Evolutionary conservation across 2,888 invertebrate species (phyloP), one percentile per base, ranked within the genome.

Genomic region (Axea sp.): DNA sequence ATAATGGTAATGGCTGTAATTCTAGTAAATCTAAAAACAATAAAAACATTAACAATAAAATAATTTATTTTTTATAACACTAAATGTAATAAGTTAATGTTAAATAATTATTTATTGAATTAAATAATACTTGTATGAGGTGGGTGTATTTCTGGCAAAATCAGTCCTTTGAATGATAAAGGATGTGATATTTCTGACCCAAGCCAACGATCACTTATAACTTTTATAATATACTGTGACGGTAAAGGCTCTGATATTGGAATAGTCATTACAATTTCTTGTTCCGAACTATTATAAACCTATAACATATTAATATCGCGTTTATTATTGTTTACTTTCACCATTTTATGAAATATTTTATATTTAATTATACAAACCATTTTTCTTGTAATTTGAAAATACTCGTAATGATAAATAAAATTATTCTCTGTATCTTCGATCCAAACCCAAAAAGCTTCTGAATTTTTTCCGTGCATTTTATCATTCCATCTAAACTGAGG

Each of bases 371-470:
- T 22, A 47, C 43, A 17, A 14, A 93, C 94, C 90, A 94, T 94
- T 88, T 93, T 94, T 84, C 92, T 94, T 26, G 93, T 93, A 19
- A 97, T 89, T 11, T 94, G 91, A 86, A 98, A 95, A 82, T 95
- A 94, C 86, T 99, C 99, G 55, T 95, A 95, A 87, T 99, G 99
- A 87, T 99, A 97, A 87, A 99, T 98, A 77, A 93, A 93, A 85
- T 98, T 96, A 47, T 92, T 94, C 30, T 96, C 95, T 0, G 98
- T 95, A 88, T 99, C 98, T 87, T 99, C 98, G 19, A 99, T 95
- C 97, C 99, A 98, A 68, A 99, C 92, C 95, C 97, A 99, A 88
- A 97, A 99, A 0, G 95, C 92, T 87, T 98, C 96, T 0, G 94
- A 92, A 0, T 92, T 92, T 86, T 93, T 94, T 0, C 97, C 96